These are phyloP conservation scores for Formica aserva DNA, from an alignment of 2,888 invertebrate genomes.

Conservation along the genomic window DNA sequence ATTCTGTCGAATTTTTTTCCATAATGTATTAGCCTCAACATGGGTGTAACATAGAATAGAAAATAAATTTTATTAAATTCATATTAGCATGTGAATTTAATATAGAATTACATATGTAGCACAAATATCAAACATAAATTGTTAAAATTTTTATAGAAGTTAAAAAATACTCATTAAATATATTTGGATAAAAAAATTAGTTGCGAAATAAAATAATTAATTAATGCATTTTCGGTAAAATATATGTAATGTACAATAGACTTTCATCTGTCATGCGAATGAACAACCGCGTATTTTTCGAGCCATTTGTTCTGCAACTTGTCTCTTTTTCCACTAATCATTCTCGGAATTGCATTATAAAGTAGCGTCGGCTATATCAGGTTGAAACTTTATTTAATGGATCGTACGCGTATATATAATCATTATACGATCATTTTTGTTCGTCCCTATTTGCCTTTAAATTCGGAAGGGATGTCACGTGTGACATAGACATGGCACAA, in stretches of 20 bases:
- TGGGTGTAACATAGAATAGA: not conserved
- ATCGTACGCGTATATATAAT: constrained; percentile 25
- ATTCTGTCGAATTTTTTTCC: not conserved
- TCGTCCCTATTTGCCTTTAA: constrained; percentile 37
- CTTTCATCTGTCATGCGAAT: constrained; percentile 4
- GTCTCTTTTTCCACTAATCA: constrained; percentile 6
- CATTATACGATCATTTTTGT: constrained; percentile 17
- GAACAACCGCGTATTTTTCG: not conserved
- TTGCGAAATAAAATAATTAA: not conserved
- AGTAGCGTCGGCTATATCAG: constrained; percentile 45
- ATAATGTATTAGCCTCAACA: not conserved
- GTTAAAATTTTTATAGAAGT: not conserved
- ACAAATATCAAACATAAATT: not conserved
- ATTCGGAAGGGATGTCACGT: constrained; percentile 29
- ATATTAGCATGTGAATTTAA: not conserved
- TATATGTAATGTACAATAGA: not conserved
- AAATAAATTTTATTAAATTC: not conserved
- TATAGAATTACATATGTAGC: not conserved
- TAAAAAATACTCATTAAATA: not conserved
- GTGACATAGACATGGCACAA: constrained; percentile 37
- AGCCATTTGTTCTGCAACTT: not conserved
- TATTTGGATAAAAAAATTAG: not conserved
- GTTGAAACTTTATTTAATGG: constrained; percentile 66
- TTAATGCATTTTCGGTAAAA: not conserved
- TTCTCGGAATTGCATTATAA: constrained; percentile 60